Conservation (phyloP, 1,140 invertebrate species). For the Asobara japonica region DNA sequence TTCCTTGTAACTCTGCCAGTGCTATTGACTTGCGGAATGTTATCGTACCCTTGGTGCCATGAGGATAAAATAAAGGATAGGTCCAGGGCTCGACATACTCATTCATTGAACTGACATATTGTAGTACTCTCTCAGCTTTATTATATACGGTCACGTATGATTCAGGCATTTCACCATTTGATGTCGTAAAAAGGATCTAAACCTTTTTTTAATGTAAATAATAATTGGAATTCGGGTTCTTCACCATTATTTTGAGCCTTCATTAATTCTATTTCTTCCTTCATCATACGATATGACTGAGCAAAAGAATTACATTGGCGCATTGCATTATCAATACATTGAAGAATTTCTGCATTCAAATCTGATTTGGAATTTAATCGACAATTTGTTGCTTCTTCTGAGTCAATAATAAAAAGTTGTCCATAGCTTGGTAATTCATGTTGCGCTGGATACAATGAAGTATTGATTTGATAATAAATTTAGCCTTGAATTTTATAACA, state of each 20-base stretch:
- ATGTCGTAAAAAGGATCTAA: not conserved
- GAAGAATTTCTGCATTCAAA: not conserved
- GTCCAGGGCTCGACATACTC: not conserved
- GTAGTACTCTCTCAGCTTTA: not conserved
- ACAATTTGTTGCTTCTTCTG: not conserved
- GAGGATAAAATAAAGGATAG: not conserved
- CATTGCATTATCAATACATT: not conserved
- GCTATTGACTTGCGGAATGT: not conserved
- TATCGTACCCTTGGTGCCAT: not conserved
- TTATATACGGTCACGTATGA: constrained; percentile 1
- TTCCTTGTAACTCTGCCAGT: not conserved
- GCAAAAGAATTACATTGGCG: not conserved
- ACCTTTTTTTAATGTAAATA: not conserved
- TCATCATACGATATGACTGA: constrained; percentile 15
- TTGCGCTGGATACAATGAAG: not conserved
- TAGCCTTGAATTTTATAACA: too few species aligned
- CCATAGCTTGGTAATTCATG: constrained; percentile 20
- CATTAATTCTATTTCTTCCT: too few species aligned
- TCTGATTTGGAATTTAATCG: not conserved
- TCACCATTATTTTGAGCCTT: too few species aligned
- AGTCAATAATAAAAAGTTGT: constrained; percentile 17
- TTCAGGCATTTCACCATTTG: constrained; percentile 2
- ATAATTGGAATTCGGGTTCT: too few species aligned
- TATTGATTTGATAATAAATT: too few species aligned
- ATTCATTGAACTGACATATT: constrained; percentile 1